Evolutionary conservation across 1,140 invertebrate genomes (phyloP).

Genomic region (Semibalanus balanoides): DNA sequence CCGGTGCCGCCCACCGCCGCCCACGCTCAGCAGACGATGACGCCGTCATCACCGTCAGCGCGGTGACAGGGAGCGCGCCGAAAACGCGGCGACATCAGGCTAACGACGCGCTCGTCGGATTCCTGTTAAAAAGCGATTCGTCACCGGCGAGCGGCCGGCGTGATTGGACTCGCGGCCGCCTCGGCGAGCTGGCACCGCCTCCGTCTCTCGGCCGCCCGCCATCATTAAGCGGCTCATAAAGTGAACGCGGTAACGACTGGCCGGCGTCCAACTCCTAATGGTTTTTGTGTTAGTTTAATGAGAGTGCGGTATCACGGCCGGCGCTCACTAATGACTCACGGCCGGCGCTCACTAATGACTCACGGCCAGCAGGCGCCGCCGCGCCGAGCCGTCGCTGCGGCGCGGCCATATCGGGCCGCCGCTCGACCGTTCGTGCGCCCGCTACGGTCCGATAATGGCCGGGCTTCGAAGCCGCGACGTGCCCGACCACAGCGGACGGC

Average conservation of each 20-base stretch:
- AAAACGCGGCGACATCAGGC: no score
- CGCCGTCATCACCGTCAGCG: no score
- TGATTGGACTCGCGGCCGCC: not conserved
- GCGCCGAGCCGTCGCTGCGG: no score
- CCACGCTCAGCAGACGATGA: no score
- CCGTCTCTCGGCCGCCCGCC: not conserved
- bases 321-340: not conserved
- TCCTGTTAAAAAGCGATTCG: not conserved
- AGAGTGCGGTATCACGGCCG: not conserved
- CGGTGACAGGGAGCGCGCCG: no score
- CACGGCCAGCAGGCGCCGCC: not conserved
- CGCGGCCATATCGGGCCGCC: not conserved
- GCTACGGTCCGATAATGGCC: not conserved
- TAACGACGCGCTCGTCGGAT: not conserved
- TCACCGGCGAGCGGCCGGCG: not conserved
- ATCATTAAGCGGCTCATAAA: not conserved
- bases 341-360: not conserved
- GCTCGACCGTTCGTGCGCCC: not conserved
- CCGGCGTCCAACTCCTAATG: not conserved
- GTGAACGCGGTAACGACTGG: not conserved
- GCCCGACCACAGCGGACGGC: no score
- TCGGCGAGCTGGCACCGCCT: not conserved
- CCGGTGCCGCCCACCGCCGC: no score
- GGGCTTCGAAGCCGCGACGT: no score
- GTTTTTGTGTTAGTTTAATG: constrained; percentile 2